Evolutionary conservation across 2,113 vertebrate species (phyloP).

Genomic region (Cyprinus carpio): DNA sequence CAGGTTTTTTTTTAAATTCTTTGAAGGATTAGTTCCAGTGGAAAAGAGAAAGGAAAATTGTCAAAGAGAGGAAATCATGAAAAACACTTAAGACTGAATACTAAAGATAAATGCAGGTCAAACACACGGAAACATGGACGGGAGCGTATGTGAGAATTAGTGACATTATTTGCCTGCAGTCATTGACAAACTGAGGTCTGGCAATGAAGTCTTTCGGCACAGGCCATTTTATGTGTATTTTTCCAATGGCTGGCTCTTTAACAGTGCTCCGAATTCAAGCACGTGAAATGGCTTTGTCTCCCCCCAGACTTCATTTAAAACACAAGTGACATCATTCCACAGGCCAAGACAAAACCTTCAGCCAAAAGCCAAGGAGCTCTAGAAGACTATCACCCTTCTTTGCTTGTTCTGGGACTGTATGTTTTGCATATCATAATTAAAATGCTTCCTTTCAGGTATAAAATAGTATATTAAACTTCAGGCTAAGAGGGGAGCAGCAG

Average conservation of each 20-base stretch:
- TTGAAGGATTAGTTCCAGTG: background rate
- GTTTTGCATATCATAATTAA: conserved; percentile 15
- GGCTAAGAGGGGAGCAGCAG: background rate
- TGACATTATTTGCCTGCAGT: conserved; percentile 37
- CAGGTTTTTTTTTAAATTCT: background rate
- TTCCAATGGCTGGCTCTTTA: conserved; percentile 9
- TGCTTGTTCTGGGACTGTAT: background rate
- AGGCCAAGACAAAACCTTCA: conserved; percentile 25
- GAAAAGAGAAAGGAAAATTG: conserved; percentile 23
- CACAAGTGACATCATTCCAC: conserved; percentile 24
- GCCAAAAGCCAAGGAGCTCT: conserved; percentile 34
- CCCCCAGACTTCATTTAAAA: conserved; percentile 39
- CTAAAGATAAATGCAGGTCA: conserved; percentile 36
- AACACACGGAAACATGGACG: conserved; percentile 9
- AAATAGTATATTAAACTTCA: background rate
- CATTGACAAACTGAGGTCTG: conserved; percentile 31
- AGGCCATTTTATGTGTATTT: conserved; percentile 29
- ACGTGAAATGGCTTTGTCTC: conserved; percentile 36
- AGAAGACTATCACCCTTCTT: conserved; percentile 3
- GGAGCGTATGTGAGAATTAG: conserved; percentile 33
- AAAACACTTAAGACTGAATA: conserved; percentile 14
- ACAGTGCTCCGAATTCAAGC: conserved; percentile 11
- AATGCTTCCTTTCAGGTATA: conserved; percentile 2
- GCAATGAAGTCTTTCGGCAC: background rate
- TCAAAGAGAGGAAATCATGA: background rate